phyloP scores from a whole-genome alignment of 2,113 vertebrate genomes.

The Rhinoderma darwinii region DNA sequence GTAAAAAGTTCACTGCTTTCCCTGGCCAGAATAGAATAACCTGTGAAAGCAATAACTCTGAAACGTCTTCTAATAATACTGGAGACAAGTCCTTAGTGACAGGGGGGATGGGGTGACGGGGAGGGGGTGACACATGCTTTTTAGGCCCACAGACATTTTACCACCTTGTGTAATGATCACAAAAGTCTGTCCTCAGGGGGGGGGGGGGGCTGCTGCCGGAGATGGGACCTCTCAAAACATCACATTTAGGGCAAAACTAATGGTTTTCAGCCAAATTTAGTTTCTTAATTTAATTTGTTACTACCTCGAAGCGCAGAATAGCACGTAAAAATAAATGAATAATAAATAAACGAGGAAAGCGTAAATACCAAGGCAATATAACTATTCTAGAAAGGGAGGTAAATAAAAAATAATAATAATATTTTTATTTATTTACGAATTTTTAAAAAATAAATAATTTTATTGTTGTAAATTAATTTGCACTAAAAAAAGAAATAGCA shows the following conservation, averaged over 20 bases:
- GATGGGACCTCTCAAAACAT: constrained; percentile 8
- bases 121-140: not conserved
- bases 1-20: constrained; percentile 53
- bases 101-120: not conserved
- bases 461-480: too few relatives aligned
- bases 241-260: not conserved
- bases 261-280: not conserved
- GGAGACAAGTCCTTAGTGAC: not conserved
- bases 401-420: too few relatives aligned
- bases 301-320: too few relatives aligned
- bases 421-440: too few relatives aligned
- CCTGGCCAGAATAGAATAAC: constrained; percentile 46
- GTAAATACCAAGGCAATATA: too few relatives aligned
- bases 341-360: too few relatives aligned
- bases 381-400: too few relatives aligned
- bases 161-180: constrained; percentile 3
- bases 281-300: too few relatives aligned
- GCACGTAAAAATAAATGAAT: too few relatives aligned
- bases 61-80: constrained; percentile 47
- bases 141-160: not conserved
- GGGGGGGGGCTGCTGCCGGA: not conserved
- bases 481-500: too few relatives aligned
- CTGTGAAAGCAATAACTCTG: not conserved
- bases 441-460: too few relatives aligned
- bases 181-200: not conserved